Percentiles rank a stretch among this genome's conserved stretches.
These are phyloP conservation scores for Macaria liturata DNA, from an alignment of 2,888 invertebrate genomes.

Conservation along the genomic window DNA sequence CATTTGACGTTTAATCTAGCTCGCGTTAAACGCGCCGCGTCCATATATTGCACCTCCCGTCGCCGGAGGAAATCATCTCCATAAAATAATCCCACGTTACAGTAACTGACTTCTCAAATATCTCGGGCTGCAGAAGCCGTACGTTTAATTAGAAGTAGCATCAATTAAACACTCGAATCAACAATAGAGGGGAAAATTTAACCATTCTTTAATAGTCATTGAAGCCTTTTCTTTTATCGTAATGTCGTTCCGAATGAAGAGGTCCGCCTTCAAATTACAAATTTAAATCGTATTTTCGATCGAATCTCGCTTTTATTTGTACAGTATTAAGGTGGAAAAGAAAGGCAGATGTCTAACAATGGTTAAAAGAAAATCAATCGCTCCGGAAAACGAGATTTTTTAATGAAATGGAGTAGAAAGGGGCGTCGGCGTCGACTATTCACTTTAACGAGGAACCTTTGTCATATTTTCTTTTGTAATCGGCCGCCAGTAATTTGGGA, in stretches of 20 bases:
- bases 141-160: slow-evolving; percentile 28
- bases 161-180: slow-evolving; percentile 34
- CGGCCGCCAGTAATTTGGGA: slow-evolving; percentile 53
- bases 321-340: slow-evolving; percentile 37
- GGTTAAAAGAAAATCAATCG: slow-evolving; percentile 72
- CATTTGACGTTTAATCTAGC: slow-evolving; percentile 37
- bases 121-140: slow-evolving; percentile 10
- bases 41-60: slow-evolving; percentile 16
- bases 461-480: slow-evolving; percentile 76
- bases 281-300: slow-evolving; percentile 26
- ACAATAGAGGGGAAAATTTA: slow-evolving; percentile 46
- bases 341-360: slow-evolving; percentile 42
- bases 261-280: slow-evolving; percentile 49
- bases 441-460: slow-evolving; percentile 74
- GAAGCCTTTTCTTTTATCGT: slow-evolving; percentile 70
- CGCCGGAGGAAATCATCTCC: slow-evolving; percentile 3
- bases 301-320: slow-evolving; percentile 19
- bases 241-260: slow-evolving; percentile 69
- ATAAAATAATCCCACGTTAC: background rate
- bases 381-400: slow-evolving; percentile 67
- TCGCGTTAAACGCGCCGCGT: slow-evolving; percentile 23
- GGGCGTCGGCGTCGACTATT: slow-evolving; percentile 69
- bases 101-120: background rate
- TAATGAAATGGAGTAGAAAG: slow-evolving; percentile 76
- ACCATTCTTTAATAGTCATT: slow-evolving; percentile 58